Base-by-base conservation (phyloP, 2,113 vertebrate species). In the Cynocephalus volans region DNA sequence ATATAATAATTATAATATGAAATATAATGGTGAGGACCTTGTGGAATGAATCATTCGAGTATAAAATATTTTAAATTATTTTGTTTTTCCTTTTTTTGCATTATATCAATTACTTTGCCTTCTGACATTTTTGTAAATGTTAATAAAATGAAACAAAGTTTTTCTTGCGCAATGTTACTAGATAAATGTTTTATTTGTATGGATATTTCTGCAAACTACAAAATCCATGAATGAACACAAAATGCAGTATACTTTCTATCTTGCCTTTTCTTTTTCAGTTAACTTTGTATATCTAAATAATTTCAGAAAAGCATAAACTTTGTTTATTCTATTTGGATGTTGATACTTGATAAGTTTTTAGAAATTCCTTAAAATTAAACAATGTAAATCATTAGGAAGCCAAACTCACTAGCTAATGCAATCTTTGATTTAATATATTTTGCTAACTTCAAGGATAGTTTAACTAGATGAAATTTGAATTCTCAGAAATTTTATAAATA, bases 1-100 rank as follows among this genome's bases (percentile, higher is more conserved):
- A 72, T 91, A 52, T 72, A 83, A 87, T 88, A 88, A 70, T 91
- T 88, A 79, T 67, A 84, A 60, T 81, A 19, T 93, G 54, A 96
- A 87, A 83, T 93, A 76, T 52, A 56, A 62, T 65, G 6, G 7
- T 33, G 3, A 90, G 33, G 69, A 73, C 31, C 8, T 50, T 85
- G 28, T 92, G 33, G 9, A 96, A 93, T 94, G 45, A 94, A 87
- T 80, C n/a, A 94, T 73, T 92, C 64, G 64, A 45, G 11, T 48
- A 83, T 93, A 64, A 87, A 69, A 50, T 56, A 82, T 45, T 76
- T 85, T 58, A 45, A 86, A 54, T 67, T 95, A 50, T 62, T 48
- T 41, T 52, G 14, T n/a, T 76, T 96, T 77, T 88, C 28, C 7
- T 48, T 2, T 77, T 97, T 90, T 85, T 89, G 9, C 14, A 75